These are phyloP conservation scores for Harpegnathos saltator DNA, from an alignment of 1,140 invertebrate genomes.

Conservation along the genomic window DNA sequence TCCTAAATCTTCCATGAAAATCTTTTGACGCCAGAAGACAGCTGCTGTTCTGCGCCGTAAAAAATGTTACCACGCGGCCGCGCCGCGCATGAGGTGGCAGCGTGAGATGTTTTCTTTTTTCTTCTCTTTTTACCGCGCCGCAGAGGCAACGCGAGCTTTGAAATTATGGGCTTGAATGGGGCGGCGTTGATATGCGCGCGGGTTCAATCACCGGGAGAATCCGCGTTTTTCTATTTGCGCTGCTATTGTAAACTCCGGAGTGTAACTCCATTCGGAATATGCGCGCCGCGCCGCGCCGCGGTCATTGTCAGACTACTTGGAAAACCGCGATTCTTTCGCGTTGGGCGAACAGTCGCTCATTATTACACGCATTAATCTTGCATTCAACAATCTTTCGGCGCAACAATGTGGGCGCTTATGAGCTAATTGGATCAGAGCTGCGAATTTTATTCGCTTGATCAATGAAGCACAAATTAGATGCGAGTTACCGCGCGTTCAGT, in stretches of 20 bases:
- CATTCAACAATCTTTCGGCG: no score
- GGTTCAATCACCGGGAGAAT: neutral
- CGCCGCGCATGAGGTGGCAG: neutral
- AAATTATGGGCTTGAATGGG: constrained; percentile 16
- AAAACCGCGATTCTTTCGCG: neutral
- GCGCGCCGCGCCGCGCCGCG: no score
- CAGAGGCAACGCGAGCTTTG: neutral
- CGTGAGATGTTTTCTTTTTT: no score
- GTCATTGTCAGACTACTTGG: no score
- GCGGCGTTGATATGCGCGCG: neutral
- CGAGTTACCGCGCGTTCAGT: no score
- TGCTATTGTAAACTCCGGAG: neutral
- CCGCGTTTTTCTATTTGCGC: neutral
- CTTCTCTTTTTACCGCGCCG: neutral
- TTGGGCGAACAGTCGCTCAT: no score
- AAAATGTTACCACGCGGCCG: constrained; percentile 18
- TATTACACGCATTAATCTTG: no score
- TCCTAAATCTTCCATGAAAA: constrained; percentile 30
- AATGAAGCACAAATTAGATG: no score
- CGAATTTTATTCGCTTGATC: neutral
- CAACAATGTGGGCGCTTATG: neutral
- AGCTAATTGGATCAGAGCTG: neutral
- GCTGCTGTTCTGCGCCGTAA: neutral
- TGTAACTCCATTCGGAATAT: neutral
- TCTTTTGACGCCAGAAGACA: constrained; percentile 24